Evolutionary conservation across 2,113 vertebrate genomes (phyloP).

Genomic region (Seriola quinqueradiata): DNA sequence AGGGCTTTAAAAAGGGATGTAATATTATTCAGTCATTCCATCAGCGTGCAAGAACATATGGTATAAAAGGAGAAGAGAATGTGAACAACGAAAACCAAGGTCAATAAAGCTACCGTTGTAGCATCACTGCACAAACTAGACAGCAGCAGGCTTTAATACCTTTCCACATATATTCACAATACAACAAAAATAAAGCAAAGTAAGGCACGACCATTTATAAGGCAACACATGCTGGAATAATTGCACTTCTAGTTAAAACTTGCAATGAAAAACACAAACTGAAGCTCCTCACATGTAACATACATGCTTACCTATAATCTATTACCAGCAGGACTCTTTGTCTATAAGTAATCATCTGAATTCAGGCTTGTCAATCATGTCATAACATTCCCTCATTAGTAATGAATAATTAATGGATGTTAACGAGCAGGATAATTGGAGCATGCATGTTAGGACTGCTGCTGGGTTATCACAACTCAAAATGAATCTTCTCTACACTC

Average conservation of each 20-base stretch:
- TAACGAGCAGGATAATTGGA: constrained; percentile 32
- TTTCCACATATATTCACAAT: constrained; percentile 1
- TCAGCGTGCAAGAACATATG: constrained; percentile 33
- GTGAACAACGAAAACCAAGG: constrained; percentile 9
- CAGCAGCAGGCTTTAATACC: constrained; percentile 21
- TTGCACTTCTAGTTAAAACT: background rate
- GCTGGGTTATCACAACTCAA: constrained; percentile 20
- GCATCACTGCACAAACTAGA: constrained; percentile 23
- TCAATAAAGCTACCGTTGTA: constrained; percentile 4
- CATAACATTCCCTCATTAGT: constrained; percentile 42
- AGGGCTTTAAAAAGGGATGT: background rate
- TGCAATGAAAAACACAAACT: background rate
- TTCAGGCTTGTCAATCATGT: background rate
- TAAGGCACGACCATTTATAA: background rate
- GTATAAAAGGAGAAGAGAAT: background rate
- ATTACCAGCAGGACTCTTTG: background rate
- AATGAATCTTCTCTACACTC: constrained; percentile 48
- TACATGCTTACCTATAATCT: constrained; percentile 30
- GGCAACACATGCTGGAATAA: constrained; percentile 42
- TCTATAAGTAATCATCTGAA: background rate
- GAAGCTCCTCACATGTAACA: constrained; percentile 3
- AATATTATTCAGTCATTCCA: background rate
- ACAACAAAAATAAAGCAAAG: constrained; percentile 25
- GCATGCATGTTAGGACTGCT: constrained; percentile 73
- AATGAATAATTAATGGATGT: constrained; percentile 31